A percentile compares a stretch with the other conserved stretches of the same genome.
Conservation (phyloP, 2,113 vertebrate species). For the Hypomesus transpacificus region DNA sequence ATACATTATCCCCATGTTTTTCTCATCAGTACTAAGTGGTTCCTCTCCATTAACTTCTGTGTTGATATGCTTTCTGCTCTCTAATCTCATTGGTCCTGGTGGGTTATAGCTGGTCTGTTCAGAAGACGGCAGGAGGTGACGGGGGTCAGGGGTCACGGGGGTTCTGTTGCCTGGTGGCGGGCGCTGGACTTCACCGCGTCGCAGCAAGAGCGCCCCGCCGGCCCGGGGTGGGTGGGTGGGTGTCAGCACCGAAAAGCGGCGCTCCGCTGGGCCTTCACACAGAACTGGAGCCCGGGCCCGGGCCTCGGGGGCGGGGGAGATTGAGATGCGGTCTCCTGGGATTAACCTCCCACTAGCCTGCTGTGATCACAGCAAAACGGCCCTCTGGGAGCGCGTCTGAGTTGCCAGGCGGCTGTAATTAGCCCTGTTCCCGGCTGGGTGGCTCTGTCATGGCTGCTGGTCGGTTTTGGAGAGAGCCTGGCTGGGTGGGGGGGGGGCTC, state of each 20-base stretch:
- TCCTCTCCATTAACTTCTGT: slow-evolving; percentile 1
- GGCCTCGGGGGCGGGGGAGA: slow-evolving; percentile 51
- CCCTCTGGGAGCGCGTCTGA: slow-evolving; percentile 53
- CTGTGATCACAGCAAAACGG: slow-evolving; percentile 64
- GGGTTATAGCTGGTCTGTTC: slow-evolving; percentile 9
- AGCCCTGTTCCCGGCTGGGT: slow-evolving; percentile 34
- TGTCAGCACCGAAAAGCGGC: slow-evolving; percentile 36
- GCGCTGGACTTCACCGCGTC: slow-evolving; percentile 20
- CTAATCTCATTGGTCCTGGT: not conserved
- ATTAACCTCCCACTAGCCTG: slow-evolving; percentile 65
- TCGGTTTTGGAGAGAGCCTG: slow-evolving; percentile 13
- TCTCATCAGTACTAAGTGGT: not conserved
- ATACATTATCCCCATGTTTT: slow-evolving; percentile 12
- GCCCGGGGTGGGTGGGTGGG: slow-evolving; percentile 37
- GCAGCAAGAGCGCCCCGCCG: slow-evolving; percentile 14
- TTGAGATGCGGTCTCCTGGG: slow-evolving; percentile 61
- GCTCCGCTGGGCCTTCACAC: slow-evolving; percentile 38
- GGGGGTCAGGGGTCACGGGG: slow-evolving; percentile 5
- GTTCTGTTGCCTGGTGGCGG: slow-evolving; percentile 15
- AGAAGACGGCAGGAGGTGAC: slow-evolving; percentile 14
- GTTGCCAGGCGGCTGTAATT: slow-evolving; percentile 36
- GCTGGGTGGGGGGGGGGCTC: not conserved
- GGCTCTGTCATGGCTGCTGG: slow-evolving; percentile 25
- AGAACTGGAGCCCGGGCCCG: slow-evolving; percentile 43
- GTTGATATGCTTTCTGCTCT: not conserved